A percentile compares a stretch with the other conserved stretches of the same genome.
phyloP scores from a whole-genome alignment of 2,888 invertebrate species.

The Serrognathus titanus region DNA sequence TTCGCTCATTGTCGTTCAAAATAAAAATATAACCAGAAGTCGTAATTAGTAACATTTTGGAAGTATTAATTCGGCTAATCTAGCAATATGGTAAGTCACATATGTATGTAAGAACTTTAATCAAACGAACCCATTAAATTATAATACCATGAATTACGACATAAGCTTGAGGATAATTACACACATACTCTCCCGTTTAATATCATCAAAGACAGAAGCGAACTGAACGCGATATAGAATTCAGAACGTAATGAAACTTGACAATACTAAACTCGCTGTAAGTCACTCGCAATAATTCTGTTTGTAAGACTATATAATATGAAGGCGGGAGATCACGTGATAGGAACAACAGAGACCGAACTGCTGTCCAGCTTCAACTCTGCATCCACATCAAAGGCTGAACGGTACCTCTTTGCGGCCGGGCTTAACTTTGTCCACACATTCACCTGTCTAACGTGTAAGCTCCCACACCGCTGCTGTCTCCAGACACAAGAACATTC shows the following conservation, averaged over 20 bases:
- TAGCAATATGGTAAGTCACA: no score
- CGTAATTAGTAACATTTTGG: no score
- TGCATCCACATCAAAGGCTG: slow-evolving; percentile 19
- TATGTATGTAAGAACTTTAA: no score
- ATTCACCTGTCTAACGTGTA: slow-evolving; percentile 18
- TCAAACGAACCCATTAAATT: not conserved
- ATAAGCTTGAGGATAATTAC: not conserved
- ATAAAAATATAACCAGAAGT: no score
- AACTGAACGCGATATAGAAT: slow-evolving; percentile 28
- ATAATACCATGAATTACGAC: not conserved
- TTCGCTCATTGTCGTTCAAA: no score
- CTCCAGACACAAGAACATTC: slow-evolving; percentile 14
- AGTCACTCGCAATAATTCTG: slow-evolving; percentile 47
- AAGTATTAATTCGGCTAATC: no score
- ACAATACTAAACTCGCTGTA: slow-evolving; percentile 33
- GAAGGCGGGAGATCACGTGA: slow-evolving; percentile 8
- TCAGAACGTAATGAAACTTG: slow-evolving; percentile 26
- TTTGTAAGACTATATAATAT: slow-evolving; percentile 39
- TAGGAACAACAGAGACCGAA: slow-evolving; percentile 5
- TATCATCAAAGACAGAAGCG: slow-evolving; percentile 28
- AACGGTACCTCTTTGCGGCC: slow-evolving; percentile 15
- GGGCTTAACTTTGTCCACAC: slow-evolving; percentile 20
- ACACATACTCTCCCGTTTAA: slow-evolving; percentile 15
- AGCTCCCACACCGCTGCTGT: slow-evolving; percentile 12
- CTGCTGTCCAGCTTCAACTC: slow-evolving; percentile 16